phyloP scores from a whole-genome alignment of 2,888 invertebrate genomes.

The Crepidodera aurea region DNA sequence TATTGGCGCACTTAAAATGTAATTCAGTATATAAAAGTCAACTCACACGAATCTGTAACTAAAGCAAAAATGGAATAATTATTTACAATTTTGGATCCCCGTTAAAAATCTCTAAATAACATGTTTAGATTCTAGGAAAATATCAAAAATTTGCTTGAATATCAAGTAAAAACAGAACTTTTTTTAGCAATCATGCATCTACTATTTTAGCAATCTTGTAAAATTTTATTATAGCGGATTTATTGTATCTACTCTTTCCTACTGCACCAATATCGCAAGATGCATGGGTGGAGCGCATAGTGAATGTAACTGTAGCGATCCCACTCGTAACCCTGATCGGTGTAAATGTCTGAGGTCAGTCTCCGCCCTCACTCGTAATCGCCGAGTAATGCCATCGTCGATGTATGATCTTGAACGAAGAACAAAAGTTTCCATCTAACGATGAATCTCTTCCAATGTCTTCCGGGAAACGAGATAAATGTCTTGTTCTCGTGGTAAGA shows the following conservation, averaged over 20 bases:
- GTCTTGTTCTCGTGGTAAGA: neutral
- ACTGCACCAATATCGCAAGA: constrained; percentile 3
- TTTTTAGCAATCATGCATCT: no score
- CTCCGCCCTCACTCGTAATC: constrained; percentile 58
- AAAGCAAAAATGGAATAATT: no score
- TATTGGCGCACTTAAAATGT: no score
- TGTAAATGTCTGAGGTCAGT: constrained; percentile 66
- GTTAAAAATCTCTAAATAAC: no score
- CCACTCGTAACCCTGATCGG: constrained; percentile 45
- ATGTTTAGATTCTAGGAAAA: no score
- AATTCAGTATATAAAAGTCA: no score
- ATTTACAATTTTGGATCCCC: no score
- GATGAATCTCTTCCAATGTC: constrained; percentile 2
- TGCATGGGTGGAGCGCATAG: constrained; percentile 46
- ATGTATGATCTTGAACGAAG: constrained; percentile 8
- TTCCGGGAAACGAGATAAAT: constrained; percentile 7
- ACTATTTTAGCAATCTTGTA: no score
- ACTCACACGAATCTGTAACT: no score
- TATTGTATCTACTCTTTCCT: constrained; percentile 9
- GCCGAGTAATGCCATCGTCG: constrained; percentile 24
- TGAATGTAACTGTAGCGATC: constrained; percentile 53
- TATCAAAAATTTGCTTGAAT: no score
- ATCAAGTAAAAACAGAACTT: no score
- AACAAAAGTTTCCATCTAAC: constrained; percentile 15
- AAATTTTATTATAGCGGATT: no score